Evolutionary conservation across 2,888 invertebrate genomes (phyloP).

Genomic region (Malacosoma neustria): DNA sequence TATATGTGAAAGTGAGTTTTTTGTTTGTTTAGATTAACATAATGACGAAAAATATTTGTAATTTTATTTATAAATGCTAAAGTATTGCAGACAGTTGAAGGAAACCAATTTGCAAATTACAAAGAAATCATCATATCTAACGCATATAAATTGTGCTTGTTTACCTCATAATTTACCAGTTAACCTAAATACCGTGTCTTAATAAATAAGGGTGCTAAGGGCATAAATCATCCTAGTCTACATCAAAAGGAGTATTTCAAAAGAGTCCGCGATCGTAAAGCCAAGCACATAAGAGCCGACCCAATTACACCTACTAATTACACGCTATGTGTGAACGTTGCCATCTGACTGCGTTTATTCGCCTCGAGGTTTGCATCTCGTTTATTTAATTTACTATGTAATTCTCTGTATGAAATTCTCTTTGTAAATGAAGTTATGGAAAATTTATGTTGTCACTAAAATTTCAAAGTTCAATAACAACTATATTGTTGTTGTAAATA

Average conservation of each 20-base stretch:
- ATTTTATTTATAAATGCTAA: too few species aligned
- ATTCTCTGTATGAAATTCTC: too few species aligned
- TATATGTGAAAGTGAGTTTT: too few species aligned
- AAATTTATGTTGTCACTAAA: too few species aligned
- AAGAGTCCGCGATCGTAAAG: slow-evolving; percentile 14
- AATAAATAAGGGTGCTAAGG: slow-evolving; percentile 24
- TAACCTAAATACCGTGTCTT: slow-evolving; percentile 30
- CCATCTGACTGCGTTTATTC: slow-evolving; percentile 9
- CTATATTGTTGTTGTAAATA: too few species aligned
- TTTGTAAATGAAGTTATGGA: too few species aligned
- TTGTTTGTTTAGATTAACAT: too few species aligned
- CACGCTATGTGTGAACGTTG: slow-evolving; percentile 19
- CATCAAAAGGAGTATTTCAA: slow-evolving; percentile 35
- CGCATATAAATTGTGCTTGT: slow-evolving; percentile 1
- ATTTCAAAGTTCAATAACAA: too few species aligned
- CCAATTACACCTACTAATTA: slow-evolving; percentile 41
- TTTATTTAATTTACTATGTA: too few species aligned
- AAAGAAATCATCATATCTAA: slow-evolving; percentile 4
- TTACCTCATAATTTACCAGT: slow-evolving; percentile 17
- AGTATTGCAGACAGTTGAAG: too few species aligned
- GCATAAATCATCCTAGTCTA: slow-evolving; percentile 36
- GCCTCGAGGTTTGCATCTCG: not conserved
- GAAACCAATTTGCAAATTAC: too few species aligned
- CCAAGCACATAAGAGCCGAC: slow-evolving; percentile 26
- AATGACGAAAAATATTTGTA: too few species aligned